phyloP scores from a whole-genome alignment of 2,797 vertebrate species.

The Myotis pilosus region DNA sequence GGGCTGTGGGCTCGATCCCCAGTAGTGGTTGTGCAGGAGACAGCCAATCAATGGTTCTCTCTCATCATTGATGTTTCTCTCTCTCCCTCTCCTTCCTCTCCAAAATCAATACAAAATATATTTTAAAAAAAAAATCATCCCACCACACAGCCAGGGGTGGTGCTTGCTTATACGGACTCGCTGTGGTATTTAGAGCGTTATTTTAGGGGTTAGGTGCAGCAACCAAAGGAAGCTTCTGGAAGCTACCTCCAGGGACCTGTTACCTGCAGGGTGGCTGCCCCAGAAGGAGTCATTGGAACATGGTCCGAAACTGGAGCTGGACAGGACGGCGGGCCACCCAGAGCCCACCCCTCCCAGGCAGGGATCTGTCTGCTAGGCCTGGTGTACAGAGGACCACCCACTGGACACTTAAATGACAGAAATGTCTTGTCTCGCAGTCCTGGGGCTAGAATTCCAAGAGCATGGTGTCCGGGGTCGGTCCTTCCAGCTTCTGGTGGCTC shows the following conservation, averaged over 20 bases:
- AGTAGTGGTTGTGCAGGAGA: no score
- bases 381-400: background rate
- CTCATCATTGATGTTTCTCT: no score
- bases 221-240: background rate
- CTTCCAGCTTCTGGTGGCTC: background rate
- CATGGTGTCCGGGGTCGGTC: background rate
- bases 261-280: background rate
- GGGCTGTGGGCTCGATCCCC: no score
- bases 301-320: background rate
- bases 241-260: background rate
- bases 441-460: background rate
- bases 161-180: background rate
- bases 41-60: no score
- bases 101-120: no score
- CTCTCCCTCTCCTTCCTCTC: no score
- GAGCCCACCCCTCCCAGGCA: no score
- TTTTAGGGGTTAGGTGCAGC: background rate
- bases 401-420: background rate
- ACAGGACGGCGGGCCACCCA: background rate
- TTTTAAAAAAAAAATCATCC: background rate
- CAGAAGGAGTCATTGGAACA: rapidly evolving
- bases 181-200: background rate
- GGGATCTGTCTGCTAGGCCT: background rate
- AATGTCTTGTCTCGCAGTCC: background rate
- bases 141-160: rapidly evolving